phyloP scores from a whole-genome alignment of 2,113 vertebrate genomes.

The Neodontobutis hainanensis region DNA sequence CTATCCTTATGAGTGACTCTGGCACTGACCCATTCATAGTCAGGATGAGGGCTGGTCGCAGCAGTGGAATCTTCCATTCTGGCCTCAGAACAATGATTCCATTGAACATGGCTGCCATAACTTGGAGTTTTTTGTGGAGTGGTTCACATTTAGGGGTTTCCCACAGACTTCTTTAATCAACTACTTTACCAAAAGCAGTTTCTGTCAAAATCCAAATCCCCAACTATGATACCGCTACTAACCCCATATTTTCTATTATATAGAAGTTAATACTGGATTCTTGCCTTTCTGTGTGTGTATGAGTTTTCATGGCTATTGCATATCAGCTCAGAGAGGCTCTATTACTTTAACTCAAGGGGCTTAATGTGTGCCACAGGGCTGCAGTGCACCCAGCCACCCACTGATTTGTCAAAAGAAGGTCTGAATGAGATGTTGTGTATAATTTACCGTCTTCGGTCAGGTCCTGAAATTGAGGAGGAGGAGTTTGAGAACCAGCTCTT shows the following conservation, averaged over 20 bases:
- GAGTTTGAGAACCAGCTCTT: constrained; percentile 37
- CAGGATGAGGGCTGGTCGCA: constrained; percentile 26
- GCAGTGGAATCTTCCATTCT: constrained; percentile 63
- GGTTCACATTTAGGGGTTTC: constrained; percentile 69
- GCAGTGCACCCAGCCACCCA: not conserved
- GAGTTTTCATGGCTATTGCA: constrained; percentile 30
- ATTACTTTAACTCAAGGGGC: constrained; percentile 56
- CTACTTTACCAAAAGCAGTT: constrained; percentile 60
- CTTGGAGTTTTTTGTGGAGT: constrained; percentile 47
- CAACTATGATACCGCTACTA: constrained; percentile 42
- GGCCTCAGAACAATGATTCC: constrained; percentile 68
- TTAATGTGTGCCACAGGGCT: constrained; percentile 52
- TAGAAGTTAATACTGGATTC: constrained; percentile 2
- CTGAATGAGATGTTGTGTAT: constrained; percentile 32
- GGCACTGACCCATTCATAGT: constrained; percentile 19
- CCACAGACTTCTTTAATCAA: constrained; percentile 73
- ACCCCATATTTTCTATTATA: not conserved
- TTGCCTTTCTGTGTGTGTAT: constrained; percentile 31
- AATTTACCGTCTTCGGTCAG: constrained; percentile 31
- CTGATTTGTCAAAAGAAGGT: constrained; percentile 35
- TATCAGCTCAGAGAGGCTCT: constrained; percentile 41
- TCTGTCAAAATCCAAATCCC: constrained; percentile 61
- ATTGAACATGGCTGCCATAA: constrained; percentile 63
- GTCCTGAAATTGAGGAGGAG: constrained; percentile 34
- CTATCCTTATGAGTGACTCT: constrained; percentile 7